Evolutionary conservation across 2,888 invertebrate genomes (phyloP), one percentile per base, ranked within the genome.

Genomic region (Abscondita cerata): DNA sequence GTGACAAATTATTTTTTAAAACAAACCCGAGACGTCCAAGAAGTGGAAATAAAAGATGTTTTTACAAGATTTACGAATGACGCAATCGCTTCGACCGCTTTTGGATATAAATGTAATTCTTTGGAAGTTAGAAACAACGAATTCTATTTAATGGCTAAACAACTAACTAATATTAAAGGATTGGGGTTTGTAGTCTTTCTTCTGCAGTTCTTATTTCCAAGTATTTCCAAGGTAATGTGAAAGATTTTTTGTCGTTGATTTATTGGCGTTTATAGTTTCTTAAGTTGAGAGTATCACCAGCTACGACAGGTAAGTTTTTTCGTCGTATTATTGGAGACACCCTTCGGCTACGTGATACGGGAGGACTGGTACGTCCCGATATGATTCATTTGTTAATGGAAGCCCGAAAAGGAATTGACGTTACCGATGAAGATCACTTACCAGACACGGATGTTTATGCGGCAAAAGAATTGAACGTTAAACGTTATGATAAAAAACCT

Each of bases 101-200:
- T 84, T 64, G 85, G 85, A 0, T 68, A 84, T 1, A 80, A 83
- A 65, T 82, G 85, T 1, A 81, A 87, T 70, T 87, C 87, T 0
- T 78, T 84, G 13, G 72, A 75, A 4, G 80, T 86, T 0, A 77
- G 74, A 8, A 71, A 85, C 0, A 86, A 87, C 65, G 74, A 82
- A 25, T 87, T 88, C 71, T 87, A 83, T 66, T 52, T 69, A 20
- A 83, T 81, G 79, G 86, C 85, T 13, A 83, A 82, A 63, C 75
- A 74, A 11, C 72, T 81, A 6, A 82, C 84, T 1, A 60, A 56
- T 36, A 66, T 67, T 19, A 5, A 48, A 4, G 64, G 66, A 1
- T 48, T 62, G 20, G 62, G 54, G 58, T 12, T 41, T 6, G 8
- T 41, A 15, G 2, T 16, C n/a, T n/a, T n/a, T n/a, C n/a, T n/a